These are phyloP conservation scores for Drosophila yooni DNA, from an alignment of 2,888 invertebrate species.

Conservation along the genomic window DNA sequence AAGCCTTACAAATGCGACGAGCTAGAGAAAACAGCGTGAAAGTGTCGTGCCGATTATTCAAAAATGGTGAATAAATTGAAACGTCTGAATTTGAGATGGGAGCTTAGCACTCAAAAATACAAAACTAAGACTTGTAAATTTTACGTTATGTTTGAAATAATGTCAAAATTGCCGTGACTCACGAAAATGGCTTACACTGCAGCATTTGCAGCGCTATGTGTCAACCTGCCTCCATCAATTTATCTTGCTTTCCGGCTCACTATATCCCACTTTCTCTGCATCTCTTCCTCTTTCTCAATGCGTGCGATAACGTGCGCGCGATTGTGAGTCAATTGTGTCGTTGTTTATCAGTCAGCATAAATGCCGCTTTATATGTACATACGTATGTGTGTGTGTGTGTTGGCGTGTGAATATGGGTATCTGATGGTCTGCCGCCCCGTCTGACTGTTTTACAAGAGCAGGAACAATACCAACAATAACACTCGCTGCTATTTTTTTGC, in stretches of 20 bases:
- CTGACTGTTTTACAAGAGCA: constrained; percentile 22
- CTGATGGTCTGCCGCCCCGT: constrained; percentile 14
- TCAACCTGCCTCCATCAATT: constrained; percentile 14
- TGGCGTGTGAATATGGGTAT: background rate
- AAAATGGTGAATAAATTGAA: background rate
- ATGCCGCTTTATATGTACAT: constrained; percentile 27
- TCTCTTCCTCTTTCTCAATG: constrained; percentile 7
- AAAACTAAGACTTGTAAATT: background rate
- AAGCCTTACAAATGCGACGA: constrained; percentile 26
- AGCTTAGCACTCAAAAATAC: background rate
- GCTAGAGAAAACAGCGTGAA: constrained; percentile 47
- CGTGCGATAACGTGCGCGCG: constrained; percentile 60
- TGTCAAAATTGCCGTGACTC: background rate
- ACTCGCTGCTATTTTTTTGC: constrained; percentile 31
- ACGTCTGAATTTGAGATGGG: background rate
- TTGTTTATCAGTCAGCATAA: constrained; percentile 78
- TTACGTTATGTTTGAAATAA: background rate
- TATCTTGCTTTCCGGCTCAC: constrained; percentile 24
- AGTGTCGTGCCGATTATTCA: background rate
- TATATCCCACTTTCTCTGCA: constrained; percentile 1
- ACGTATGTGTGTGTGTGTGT: background rate
- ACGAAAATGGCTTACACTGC: background rate
- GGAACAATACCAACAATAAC: constrained; percentile 34
- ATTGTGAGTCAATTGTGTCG: constrained; percentile 75
- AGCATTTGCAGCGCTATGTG: constrained; percentile 10